These are phyloP conservation scores for Tadarida brasiliensis DNA, from an alignment of 2,797 vertebrate species.

Conservation along the genomic window DNA sequence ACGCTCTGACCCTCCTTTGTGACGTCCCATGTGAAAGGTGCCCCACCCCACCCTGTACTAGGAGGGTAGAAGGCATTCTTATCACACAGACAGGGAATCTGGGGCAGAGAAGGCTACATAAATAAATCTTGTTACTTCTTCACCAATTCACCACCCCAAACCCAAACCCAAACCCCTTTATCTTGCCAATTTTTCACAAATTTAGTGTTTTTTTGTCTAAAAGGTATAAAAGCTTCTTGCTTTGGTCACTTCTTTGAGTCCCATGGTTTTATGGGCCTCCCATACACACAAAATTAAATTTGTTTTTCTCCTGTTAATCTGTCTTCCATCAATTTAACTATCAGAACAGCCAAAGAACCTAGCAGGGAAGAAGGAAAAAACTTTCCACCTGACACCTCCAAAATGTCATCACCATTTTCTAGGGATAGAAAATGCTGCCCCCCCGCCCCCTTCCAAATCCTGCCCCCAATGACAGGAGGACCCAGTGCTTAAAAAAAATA, in stretches of 20 bases:
- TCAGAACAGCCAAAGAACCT: neutral
- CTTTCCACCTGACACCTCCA: neutral
- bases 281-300: neutral
- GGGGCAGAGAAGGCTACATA: neutral
- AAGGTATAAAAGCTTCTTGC: neutral
- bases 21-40: neutral
- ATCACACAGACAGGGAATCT: neutral
- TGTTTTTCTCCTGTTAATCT: neutral
- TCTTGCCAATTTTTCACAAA: neutral
- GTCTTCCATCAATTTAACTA: neutral
- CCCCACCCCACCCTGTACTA: neutral
- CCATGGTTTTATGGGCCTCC: neutral
- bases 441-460: neutral
- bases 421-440: neutral
- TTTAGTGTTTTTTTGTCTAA: neutral
- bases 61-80: neutral
- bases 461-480: neutral
- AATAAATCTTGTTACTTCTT: neutral
- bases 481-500: neutral
- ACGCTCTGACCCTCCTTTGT: neutral
- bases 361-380: neutral
- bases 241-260: neutral
- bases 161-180: neutral
- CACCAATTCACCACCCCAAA: neutral
- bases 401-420: neutral